These are phyloP conservation scores for Tridacna crocea DNA, from an alignment of 2,888 invertebrate species.

Conservation along the genomic window DNA sequence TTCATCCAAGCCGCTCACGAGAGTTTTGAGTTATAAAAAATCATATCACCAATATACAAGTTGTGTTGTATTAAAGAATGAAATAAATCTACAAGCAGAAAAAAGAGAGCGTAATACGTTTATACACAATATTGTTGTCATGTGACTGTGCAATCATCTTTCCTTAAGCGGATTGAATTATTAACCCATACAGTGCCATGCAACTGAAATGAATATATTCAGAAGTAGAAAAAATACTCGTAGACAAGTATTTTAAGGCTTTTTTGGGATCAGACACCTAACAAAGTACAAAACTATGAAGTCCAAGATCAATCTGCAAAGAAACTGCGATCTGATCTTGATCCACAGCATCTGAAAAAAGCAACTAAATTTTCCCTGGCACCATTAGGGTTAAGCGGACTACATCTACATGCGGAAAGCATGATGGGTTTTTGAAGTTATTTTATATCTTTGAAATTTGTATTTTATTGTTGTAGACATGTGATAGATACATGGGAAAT, in stretches of 20 bases:
- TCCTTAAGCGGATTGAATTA: conserved; percentile 44
- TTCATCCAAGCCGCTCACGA: conserved; percentile 44
- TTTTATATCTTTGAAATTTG: conserved; percentile 21
- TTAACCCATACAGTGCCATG: too few relatives aligned
- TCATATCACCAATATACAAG: conserved; percentile 64
- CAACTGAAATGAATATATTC: too few relatives aligned
- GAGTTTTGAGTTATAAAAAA: conserved; percentile 51
- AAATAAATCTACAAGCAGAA: conserved; percentile 69
- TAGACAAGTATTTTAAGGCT: too few relatives aligned
- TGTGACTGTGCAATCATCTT: conserved; percentile 83
- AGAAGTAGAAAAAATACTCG: too few relatives aligned
- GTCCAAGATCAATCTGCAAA: too few relatives aligned
- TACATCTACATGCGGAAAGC: conserved; percentile 84
- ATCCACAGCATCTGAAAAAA: too few relatives aligned
- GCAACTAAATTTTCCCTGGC: too few relatives aligned
- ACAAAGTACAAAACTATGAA: too few relatives aligned
- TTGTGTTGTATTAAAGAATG: conserved; percentile 66
- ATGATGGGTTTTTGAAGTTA: conserved; percentile 57
- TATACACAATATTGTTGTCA: conserved; percentile 76
- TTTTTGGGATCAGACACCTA: too few relatives aligned
- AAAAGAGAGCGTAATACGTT: conserved; percentile 66
- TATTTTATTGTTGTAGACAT: conserved; percentile 16
- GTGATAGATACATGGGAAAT: conserved; percentile 23
- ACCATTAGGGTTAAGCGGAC: conserved; percentile 66
- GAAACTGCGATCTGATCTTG: too few relatives aligned